Evolutionary conservation across 2,888 invertebrate species (phyloP).

Genomic region (Ormyrus nitidulus): DNA sequence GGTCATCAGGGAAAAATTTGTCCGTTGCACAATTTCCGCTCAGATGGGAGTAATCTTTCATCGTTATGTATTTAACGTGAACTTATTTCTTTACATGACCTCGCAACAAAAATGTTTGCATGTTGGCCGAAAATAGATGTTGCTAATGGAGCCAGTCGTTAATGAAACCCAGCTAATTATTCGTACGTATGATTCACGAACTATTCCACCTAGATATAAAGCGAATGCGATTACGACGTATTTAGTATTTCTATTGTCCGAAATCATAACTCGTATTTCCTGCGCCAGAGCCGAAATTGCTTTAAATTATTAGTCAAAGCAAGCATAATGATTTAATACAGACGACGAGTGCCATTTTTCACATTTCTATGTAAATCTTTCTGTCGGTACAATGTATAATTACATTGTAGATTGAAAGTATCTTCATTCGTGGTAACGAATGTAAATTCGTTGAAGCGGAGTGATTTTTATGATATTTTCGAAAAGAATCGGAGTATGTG

Average conservation of each 20-base stretch:
- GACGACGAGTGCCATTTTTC: too few species aligned
- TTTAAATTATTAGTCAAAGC: slow-evolving; percentile 25
- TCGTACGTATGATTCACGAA: slow-evolving; percentile 3
- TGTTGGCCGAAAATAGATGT: slow-evolving; percentile 12
- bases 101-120: neutral
- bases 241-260: slow-evolving; percentile 27
- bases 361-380: too few species aligned
- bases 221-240: slow-evolving; percentile 37
- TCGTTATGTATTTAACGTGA: too few species aligned
- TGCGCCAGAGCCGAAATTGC: neutral
- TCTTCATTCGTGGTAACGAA: too few species aligned
- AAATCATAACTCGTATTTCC: slow-evolving; percentile 29
- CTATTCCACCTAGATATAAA: slow-evolving; percentile 10
- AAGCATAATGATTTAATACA: neutral
- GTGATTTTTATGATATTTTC: too few species aligned
- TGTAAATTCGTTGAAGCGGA: too few species aligned
- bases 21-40: neutral
- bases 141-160: slow-evolving; percentile 1
- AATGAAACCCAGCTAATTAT: slow-evolving; percentile 26
- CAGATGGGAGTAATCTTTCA: too few species aligned
- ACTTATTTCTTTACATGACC: neutral
- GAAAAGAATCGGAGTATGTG: neutral
- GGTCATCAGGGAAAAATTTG: neutral
- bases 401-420: too few species aligned
- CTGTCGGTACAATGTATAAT: too few species aligned